Evolutionary conservation across 2,113 vertebrate genomes (phyloP).

Genomic region (Apus apus): DNA sequence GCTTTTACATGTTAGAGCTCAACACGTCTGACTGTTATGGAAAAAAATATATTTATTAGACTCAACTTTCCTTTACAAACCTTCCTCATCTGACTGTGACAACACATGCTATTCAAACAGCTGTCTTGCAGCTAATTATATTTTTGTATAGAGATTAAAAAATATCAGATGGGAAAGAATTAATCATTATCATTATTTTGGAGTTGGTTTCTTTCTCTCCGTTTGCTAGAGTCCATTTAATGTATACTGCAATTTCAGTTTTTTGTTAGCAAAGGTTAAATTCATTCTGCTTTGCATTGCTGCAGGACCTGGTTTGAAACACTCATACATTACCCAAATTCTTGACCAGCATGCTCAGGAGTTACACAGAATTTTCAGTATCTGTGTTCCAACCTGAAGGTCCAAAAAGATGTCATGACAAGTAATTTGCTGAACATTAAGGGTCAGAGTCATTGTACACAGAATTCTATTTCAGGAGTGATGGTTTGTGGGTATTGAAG

Average conservation of each 20-base stretch:
- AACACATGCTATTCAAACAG: background rate
- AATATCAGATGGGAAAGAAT: background rate
- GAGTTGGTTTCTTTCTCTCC: background rate
- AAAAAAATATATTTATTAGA: constrained; percentile 47
- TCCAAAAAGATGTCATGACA: background rate
- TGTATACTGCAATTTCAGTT: background rate
- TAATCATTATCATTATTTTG: background rate
- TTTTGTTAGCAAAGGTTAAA: background rate
- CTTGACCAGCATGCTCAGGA: background rate
- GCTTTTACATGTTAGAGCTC: constrained; percentile 28
- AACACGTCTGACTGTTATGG: constrained; percentile 25
- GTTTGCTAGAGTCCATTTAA: background rate
- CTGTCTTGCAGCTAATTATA: background rate
- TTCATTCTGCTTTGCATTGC: background rate
- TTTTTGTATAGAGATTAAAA: background rate
- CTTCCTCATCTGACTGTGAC: background rate
- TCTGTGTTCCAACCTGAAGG: background rate
- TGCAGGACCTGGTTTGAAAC: background rate
- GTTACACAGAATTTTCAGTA: background rate
- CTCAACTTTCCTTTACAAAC: constrained; percentile 10
- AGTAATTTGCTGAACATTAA: background rate
- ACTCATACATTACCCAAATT: background rate
- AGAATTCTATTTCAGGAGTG: background rate
- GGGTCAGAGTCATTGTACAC: background rate
- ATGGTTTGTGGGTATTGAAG: background rate